These are phyloP conservation scores for Anas georgica DNA, from an alignment of 2,797 vertebrate genomes.

Conservation along the genomic window DNA sequence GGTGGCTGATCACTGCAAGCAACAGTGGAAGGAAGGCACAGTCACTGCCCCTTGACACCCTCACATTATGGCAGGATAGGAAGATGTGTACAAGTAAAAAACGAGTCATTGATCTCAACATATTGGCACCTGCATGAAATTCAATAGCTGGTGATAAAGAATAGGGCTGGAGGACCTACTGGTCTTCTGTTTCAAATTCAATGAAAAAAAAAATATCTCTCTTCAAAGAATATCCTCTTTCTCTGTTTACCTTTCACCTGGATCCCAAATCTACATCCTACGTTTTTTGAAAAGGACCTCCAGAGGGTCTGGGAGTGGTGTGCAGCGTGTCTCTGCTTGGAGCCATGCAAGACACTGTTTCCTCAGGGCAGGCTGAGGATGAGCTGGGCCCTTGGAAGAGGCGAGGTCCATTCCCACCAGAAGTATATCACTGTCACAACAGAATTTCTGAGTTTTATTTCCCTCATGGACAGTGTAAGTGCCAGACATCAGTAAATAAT, in stretches of 20 bases:
- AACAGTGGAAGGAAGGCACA: background rate
- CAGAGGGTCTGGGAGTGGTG: too few relatives aligned
- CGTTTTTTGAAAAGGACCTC: background rate
- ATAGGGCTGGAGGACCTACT: background rate
- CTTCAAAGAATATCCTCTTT: background rate
- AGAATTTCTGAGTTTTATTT: background rate
- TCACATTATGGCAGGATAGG: background rate
- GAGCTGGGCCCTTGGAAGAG: background rate
- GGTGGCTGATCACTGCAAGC: too few relatives aligned
- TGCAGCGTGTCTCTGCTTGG: accelerated
- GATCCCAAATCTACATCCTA: too few relatives aligned
- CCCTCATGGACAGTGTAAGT: background rate
- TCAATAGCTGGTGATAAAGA: background rate
- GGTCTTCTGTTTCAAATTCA: background rate
- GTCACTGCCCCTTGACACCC: too few relatives aligned
- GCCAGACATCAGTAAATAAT: background rate
- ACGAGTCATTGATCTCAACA: background rate
- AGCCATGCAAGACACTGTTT: background rate
- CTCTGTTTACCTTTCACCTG: background rate
- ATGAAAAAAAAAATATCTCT: background rate
- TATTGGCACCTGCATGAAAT: background rate
- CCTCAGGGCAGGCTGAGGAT: background rate
- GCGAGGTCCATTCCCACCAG: background rate
- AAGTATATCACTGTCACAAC: background rate
- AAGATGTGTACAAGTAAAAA: background rate